These are phyloP conservation scores for Lysandra coridon DNA, from an alignment of 2,888 invertebrate species.

Conservation along the genomic window DNA sequence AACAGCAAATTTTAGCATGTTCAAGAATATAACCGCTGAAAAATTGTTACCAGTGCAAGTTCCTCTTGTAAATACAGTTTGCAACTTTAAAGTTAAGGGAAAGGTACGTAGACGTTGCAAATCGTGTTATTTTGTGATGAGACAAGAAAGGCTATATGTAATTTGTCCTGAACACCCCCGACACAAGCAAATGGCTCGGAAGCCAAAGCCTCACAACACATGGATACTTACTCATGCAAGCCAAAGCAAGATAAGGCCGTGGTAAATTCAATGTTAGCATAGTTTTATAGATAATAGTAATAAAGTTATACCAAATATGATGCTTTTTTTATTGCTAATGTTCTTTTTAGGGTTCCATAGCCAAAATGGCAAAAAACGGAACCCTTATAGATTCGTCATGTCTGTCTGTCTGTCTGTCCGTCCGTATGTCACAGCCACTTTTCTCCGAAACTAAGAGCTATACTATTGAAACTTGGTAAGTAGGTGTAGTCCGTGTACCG, in stretches of 20 bases:
- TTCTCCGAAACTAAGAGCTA: too few relatives aligned
- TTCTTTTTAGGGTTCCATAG: too few relatives aligned
- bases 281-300: constrained; percentile 20
- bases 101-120: constrained; percentile 85
- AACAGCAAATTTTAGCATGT: constrained; percentile 48
- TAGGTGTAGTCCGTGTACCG: too few relatives aligned
- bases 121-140: constrained; percentile 86
- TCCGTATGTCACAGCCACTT: too few relatives aligned
- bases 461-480: too few relatives aligned
- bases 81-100: constrained; percentile 85
- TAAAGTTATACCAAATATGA: constrained; percentile 27
- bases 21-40: constrained; percentile 47
- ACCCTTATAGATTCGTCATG: too few relatives aligned
- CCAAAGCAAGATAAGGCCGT: constrained; percentile 77
- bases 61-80: constrained; percentile 55
- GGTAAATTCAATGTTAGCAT: constrained; percentile 38
- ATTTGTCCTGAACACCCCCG: constrained; percentile 88
- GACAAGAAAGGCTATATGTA: constrained; percentile 85
- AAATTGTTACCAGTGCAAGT: constrained; percentile 51
- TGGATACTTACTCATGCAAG: constrained; percentile 89
- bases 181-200: constrained; percentile 90
- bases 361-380: too few relatives aligned
- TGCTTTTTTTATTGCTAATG: neutral
- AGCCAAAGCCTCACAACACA: constrained; percentile 83
- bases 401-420: too few relatives aligned